These are phyloP conservation scores for Drosophila lacteicornis DNA, from an alignment of 1,140 invertebrate genomes.

Conservation along the genomic window DNA sequence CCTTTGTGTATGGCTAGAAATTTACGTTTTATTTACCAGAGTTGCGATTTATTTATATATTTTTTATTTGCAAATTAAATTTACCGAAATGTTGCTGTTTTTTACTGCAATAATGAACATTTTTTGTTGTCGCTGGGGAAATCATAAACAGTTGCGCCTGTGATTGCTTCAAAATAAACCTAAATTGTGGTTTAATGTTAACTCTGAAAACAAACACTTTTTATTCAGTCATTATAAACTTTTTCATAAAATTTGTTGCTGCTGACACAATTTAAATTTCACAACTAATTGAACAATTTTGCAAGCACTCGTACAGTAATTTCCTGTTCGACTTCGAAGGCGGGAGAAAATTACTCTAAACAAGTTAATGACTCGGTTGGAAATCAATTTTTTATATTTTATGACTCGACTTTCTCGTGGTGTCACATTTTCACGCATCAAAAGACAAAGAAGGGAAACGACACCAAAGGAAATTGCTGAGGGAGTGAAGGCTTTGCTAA, in stretches of 20 bases:
- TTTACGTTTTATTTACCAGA: slow-evolving; percentile 48
- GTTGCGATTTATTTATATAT: slow-evolving; percentile 31
- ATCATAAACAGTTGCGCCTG: slow-evolving; percentile 29
- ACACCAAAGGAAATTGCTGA: slow-evolving; percentile 38
- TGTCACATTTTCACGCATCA: slow-evolving; percentile 50
- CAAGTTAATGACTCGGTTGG: slow-evolving; percentile 77
- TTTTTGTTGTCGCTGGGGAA: slow-evolving; percentile 26
- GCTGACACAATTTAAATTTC: slow-evolving; percentile 39
- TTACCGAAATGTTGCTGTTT: slow-evolving; percentile 12
- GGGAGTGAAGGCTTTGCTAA: slow-evolving; percentile 55
- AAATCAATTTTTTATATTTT: slow-evolving; percentile 79
- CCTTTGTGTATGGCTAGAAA: slow-evolving; percentile 45
- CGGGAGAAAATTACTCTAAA: slow-evolving; percentile 30
- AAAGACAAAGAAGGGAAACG: slow-evolving; percentile 33
- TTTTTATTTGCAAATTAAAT: slow-evolving; percentile 26
- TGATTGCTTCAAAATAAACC: slow-evolving; percentile 18
- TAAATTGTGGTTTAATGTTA: slow-evolving; percentile 22
- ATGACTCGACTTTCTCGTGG: slow-evolving; percentile 50
- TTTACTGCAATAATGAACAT: slow-evolving; percentile 2
- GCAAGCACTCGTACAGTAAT: slow-evolving; percentile 7
- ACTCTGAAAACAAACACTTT: slow-evolving; percentile 14
- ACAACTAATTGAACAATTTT: slow-evolving; percentile 50
- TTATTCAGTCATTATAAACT: slow-evolving; percentile 13
- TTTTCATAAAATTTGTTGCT: slow-evolving; percentile 5
- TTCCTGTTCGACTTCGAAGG: slow-evolving; percentile 16